A percentile compares a stretch with the other conserved stretches of the same genome.
phyloP scores from a whole-genome alignment of 2,888 invertebrate genomes.

The Tenthredo amoena region DNA sequence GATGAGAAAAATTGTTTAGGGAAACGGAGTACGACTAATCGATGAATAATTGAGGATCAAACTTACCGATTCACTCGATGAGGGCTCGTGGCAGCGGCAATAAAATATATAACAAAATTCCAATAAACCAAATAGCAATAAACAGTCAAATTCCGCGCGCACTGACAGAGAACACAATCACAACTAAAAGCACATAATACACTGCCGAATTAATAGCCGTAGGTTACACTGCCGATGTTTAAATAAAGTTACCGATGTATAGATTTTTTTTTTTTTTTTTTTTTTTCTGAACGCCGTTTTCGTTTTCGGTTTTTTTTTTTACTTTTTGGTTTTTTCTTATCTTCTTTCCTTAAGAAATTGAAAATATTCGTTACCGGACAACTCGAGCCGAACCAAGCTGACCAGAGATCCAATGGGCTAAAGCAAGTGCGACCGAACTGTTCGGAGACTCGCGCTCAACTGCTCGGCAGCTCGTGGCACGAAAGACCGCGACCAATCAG shows the following conservation, averaged over 20 bases:
- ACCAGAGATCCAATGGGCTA: slow-evolving; percentile 44
- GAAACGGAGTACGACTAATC: neutral
- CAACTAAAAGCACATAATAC: slow-evolving; percentile 35
- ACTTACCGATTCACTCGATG: neutral
- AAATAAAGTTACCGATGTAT: neutral
- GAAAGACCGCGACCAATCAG: slow-evolving; percentile 69
- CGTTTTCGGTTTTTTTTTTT: neutral
- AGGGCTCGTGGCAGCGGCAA: neutral
- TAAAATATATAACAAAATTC: neutral
- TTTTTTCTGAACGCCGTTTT: too few species aligned
- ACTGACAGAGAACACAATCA: slow-evolving; percentile 45
- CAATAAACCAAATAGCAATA: slow-evolving; percentile 2
- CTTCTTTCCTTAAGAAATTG: neutral
- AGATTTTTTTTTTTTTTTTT: neutral
- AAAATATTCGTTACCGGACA: neutral
- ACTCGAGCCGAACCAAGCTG: slow-evolving; percentile 22
- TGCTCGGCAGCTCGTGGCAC: slow-evolving; percentile 74
- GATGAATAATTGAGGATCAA: neutral
- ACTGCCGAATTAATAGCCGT: neutral
- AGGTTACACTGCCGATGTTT: slow-evolving; percentile 12
- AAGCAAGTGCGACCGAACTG: slow-evolving; percentile 68
- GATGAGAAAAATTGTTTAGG: neutral
- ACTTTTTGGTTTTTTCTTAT: too few species aligned
- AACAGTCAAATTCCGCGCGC: slow-evolving; percentile 36
- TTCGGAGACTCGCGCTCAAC: slow-evolving; percentile 77